Conservation (phyloP, 1,140 invertebrate genomes). For the Centruroides vittatus region DNA sequence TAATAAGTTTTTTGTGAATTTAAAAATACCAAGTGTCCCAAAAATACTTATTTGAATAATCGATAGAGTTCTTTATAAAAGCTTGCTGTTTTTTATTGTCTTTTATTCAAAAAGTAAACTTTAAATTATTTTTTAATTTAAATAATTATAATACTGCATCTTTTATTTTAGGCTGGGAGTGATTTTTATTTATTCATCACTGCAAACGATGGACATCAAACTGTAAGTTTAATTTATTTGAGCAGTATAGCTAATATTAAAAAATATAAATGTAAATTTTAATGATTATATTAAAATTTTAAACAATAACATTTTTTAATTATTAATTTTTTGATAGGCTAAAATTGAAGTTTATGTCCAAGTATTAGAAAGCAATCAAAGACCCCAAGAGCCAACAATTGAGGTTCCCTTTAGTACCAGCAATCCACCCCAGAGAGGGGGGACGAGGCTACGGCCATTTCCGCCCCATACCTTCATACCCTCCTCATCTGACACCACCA, state of each 20-base stretch:
- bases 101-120: too few species aligned
- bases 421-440: neutral
- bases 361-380: conserved; percentile 12
- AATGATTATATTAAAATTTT: too few species aligned
- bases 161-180: conserved; percentile 16
- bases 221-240: conserved; percentile 5
- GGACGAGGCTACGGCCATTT: conserved; percentile 6
- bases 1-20: too few species aligned
- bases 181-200: conserved; percentile 16
- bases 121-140: too few species aligned
- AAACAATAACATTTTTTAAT: too few species aligned
- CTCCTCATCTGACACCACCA: conserved; percentile 9
- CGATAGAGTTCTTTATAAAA: too few species aligned
- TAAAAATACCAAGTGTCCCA: too few species aligned
- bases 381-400: conserved; percentile 7
- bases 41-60: too few species aligned
- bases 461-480: conserved; percentile 8
- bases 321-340: conserved; percentile 23
- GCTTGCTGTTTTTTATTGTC: too few species aligned
- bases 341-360: conserved; percentile 53
- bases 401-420: conserved; percentile 15
- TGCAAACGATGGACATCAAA: conserved; percentile 18
- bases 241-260: neutral
- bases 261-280: neutral
- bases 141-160: neutral